Evolutionary conservation across 2,113 vertebrate species (phyloP).

Genomic region (Meleagris gallopavo): DNA sequence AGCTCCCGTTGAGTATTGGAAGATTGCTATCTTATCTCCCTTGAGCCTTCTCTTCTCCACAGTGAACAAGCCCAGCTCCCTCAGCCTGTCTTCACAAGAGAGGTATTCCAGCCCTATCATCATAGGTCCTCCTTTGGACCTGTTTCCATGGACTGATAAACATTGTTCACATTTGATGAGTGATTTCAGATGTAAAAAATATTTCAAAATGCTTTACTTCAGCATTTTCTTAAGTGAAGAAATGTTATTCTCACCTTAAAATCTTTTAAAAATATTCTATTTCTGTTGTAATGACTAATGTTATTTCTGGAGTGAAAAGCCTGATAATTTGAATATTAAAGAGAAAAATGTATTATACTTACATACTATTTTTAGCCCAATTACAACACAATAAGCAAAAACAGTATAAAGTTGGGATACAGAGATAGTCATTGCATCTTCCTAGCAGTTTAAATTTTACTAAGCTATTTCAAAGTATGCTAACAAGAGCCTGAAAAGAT

Average conservation of each 20-base stretch:
- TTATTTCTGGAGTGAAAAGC: not conserved
- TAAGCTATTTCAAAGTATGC: not conserved
- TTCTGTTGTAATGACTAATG: not conserved
- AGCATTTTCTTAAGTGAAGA: not conserved
- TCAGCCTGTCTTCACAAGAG: too few relatives aligned
- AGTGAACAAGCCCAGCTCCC: too few relatives aligned
- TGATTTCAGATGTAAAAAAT: not conserved
- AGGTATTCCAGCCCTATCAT: too few relatives aligned
- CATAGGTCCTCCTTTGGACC: too few relatives aligned
- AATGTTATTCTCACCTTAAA: not conserved
- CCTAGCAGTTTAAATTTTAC: not conserved
- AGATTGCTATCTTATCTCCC: too few relatives aligned
- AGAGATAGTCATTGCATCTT: not conserved
- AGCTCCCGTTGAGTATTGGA: too few relatives aligned
- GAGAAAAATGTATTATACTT: not conserved
- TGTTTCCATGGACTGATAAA: not conserved
- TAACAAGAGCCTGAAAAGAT: not conserved
- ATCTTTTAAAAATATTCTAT: accelerated
- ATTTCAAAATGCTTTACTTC: not conserved
- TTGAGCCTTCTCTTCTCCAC: too few relatives aligned
- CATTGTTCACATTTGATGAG: not conserved
- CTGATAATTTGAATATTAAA: not conserved
- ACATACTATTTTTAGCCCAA: not conserved
- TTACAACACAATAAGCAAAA: not conserved
- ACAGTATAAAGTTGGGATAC: not conserved